Evolutionary conservation across 2,113 vertebrate species (phyloP).

Genomic region (Scartelaos histophorus): DNA sequence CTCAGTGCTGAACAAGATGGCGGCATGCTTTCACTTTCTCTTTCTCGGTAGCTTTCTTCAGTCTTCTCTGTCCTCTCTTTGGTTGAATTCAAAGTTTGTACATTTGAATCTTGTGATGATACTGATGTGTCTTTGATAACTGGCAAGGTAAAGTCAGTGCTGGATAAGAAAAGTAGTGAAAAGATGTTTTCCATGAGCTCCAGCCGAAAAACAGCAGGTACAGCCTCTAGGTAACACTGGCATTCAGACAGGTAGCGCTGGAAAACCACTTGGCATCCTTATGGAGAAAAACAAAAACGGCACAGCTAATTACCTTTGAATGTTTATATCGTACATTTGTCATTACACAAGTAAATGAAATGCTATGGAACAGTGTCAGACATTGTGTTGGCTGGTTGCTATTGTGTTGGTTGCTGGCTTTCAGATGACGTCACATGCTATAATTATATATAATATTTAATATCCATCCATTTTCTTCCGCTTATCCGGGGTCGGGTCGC

Average conservation of each 20-base stretch:
- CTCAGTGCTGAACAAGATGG: constrained; percentile 7
- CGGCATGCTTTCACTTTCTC: constrained; percentile 26
- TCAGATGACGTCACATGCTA: too few species aligned
- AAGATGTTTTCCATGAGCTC: constrained; percentile 98
- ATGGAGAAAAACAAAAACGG: constrained; percentile 11
- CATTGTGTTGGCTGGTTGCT: not conserved
- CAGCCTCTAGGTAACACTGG: constrained; percentile 83
- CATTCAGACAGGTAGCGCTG: constrained; percentile 85
- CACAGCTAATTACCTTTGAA: not conserved
- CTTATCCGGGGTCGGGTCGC: too few species aligned
- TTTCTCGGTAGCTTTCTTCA: constrained; percentile 3
- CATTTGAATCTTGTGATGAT: not conserved
- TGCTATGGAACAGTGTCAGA: not conserved
- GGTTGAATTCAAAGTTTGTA: constrained; percentile 8
- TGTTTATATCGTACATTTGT: not conserved
- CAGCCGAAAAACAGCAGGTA: constrained; percentile 86
- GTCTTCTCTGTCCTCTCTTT: constrained; percentile 10
- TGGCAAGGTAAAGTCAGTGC: constrained; percentile 78
- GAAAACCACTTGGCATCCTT: constrained; percentile 82
- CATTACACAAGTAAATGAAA: not conserved
- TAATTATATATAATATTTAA: too few species aligned
- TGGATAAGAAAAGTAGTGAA: constrained; percentile 91
- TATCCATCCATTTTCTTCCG: too few species aligned
- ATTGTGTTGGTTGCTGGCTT: too few species aligned
- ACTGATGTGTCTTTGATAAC: constrained; percentile 35